Percentiles rank a stretch among this genome's conserved stretches.
These are phyloP conservation scores for Muricea muricata DNA, from an alignment of 92 coral and sea anemone genomes.

Conservation along the genomic window DNA sequence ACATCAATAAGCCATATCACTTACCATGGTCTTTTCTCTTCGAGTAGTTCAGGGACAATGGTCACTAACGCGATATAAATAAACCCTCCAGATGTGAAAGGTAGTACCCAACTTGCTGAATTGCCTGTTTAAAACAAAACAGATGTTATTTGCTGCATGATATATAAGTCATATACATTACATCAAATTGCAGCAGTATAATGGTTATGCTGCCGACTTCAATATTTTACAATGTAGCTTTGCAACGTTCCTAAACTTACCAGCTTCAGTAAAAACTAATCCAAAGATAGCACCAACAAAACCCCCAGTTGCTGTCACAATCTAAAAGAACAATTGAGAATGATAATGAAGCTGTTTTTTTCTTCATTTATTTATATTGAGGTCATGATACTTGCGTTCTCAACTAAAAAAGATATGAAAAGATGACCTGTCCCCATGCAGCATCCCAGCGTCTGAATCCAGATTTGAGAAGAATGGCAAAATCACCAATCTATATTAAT, in stretches of 20 bases:
- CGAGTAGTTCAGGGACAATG: constrained; percentile 90
- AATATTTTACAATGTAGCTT: too few species aligned
- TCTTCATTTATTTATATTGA: too few species aligned
- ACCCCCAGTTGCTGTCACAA: constrained; percentile 93
- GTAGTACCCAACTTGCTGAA: constrained; percentile 91
- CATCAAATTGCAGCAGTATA: too few species aligned
- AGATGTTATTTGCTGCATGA: too few species aligned
- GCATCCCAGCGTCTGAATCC: constrained; percentile 98
- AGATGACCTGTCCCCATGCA: constrained; percentile 82
- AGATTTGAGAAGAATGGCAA: constrained; percentile 93
- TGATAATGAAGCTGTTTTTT: too few species aligned
- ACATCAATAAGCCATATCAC: background rate
- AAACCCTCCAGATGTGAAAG: constrained; percentile 96
- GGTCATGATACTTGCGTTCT: background rate
- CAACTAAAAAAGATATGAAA: too few species aligned
- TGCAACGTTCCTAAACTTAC: too few species aligned
- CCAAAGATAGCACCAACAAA: constrained; percentile 89
- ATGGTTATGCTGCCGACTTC: too few species aligned
- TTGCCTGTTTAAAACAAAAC: constrained; percentile 69
- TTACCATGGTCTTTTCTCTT: constrained; percentile 94
- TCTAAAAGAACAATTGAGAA: constrained; percentile 42
- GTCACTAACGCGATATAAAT: constrained; percentile 97
- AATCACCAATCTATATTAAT: constrained; percentile 85
- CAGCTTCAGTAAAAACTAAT: constrained; percentile 89
- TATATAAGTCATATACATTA: too few species aligned